phyloP scores from a whole-genome alignment of 1,140 invertebrate genomes.

The Marisa cornuarietis region DNA sequence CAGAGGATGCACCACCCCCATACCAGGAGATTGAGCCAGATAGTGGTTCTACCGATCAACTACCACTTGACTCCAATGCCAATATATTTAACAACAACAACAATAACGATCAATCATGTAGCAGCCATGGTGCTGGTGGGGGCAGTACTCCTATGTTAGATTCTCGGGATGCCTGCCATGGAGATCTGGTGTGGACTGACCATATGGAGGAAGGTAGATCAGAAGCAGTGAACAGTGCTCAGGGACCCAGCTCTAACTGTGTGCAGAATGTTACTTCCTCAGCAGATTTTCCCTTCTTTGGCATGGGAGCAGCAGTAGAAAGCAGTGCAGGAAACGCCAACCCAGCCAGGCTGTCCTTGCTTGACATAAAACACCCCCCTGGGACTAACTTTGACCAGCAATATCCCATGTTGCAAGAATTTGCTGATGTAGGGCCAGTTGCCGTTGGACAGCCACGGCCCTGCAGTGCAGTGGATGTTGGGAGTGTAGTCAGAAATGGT shows the following conservation, averaged over 20 bases:
- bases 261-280: not conserved
- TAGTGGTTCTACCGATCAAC: constrained; percentile 8
- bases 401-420: not conserved
- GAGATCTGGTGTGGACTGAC: constrained; percentile 7
- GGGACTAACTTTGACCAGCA: not conserved
- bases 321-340: no score
- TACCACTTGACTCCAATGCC: constrained; percentile 19
- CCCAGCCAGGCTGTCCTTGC: no score
- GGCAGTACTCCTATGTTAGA: constrained; percentile 5
- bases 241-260: not conserved
- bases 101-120: constrained; percentile 14
- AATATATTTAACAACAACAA: constrained; percentile 17
- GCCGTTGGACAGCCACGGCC: not conserved
- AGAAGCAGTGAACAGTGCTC: not conserved
- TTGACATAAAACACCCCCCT: no score
- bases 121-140: not conserved
- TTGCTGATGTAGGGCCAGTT: not conserved
- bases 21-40: constrained; percentile 54
- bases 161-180: constrained; percentile 5
- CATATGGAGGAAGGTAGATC: not conserved
- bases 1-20: constrained; percentile 53
- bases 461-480: not conserved
- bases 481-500: not conserved
- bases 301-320: not conserved
- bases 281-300: constrained; percentile 8